Base-by-base conservation (phyloP, 2,888 invertebrate species). In the Dolichopus griseipennis region DNA sequence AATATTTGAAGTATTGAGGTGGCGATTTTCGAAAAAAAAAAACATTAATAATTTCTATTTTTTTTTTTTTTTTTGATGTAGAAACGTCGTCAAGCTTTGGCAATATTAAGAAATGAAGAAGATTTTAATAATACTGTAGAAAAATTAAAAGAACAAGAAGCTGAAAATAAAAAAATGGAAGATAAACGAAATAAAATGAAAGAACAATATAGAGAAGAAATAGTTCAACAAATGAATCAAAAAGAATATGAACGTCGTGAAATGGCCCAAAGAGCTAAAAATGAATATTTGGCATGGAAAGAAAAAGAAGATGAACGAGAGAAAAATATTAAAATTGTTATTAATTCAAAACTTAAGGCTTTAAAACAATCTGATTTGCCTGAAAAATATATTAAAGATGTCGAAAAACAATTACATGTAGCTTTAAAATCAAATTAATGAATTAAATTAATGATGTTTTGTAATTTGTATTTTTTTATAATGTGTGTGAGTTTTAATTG, bases 351-450 rank as follows among this genome's bases (percentile, higher is more conserved):
- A 70, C 74, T 82, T 41, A 74, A 74, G 1, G 76, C 77, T 34
- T 81, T 82, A 81, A 75, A 79, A 1, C 76, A 78, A 6, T 80
- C 81, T 3, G 79, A 80, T 52, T 71, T 82, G 66, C 81, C 82
- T 0, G 81, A 81, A 8, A 80, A 80, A 67, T 81, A 80, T 68
- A 75, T 82, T 8, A 79, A 76, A 63, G 81, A 81, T 71, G 81
- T 81, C 22, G 80, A 81, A 69, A 73, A 73, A 33, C 73, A 75
- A 69, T 64, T 76, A 65, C 20, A 67, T 1, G 64, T 66, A 8
- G 67, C 70, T 34, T 69, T 72, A 5, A 66, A 70, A 61, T 65
- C 67, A 64, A 52, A 15, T 18, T 27, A 63, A 18, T 27, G n/a
- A n/a, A 27, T 27, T 4, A 27, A 27, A 27, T 27, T 27, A 27